Evolutionary conservation across 2,113 vertebrate species (phyloP).

Genomic region (Edolisoma coerulescens): DNA sequence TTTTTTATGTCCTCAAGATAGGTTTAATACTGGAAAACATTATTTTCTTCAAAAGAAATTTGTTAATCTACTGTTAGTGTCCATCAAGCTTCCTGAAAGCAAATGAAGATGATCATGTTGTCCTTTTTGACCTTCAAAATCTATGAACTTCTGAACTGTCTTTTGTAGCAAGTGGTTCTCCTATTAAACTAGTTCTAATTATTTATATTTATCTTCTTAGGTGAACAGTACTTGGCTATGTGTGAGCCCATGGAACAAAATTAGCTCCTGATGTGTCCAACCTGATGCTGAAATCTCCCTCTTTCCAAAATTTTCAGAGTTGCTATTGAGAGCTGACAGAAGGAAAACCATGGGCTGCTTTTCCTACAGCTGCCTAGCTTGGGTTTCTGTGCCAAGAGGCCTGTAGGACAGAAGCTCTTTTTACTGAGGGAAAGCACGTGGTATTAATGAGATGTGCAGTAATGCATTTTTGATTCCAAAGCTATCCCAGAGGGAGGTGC

Average conservation of each 20-base stretch:
- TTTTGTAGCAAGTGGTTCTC: neutral
- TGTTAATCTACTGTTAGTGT: neutral
- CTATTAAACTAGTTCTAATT: neutral
- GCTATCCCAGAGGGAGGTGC: neutral
- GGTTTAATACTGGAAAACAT: neutral
- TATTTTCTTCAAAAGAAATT: neutral
- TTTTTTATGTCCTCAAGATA: neutral
- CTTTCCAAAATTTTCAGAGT: neutral
- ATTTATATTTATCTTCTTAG: neutral
- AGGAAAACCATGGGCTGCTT: neutral
- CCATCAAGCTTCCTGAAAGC: neutral
- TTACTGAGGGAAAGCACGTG: neutral
- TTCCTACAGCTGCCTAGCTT: neutral
- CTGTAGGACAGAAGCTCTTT: neutral
- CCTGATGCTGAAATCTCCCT: neutral
- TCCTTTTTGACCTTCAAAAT: neutral
- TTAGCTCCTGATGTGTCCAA: neutral
- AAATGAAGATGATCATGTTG: neutral
- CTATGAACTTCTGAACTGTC: neutral
- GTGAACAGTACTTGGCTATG: neutral
- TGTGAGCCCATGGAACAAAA: neutral
- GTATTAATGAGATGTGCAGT: conserved; percentile 22
- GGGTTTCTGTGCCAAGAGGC: neutral
- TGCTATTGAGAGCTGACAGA: neutral
- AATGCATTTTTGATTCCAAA: neutral